Evolutionary conservation across 2,888 invertebrate genomes (phyloP).

Genomic region (Hypselothyrea guttata): DNA sequence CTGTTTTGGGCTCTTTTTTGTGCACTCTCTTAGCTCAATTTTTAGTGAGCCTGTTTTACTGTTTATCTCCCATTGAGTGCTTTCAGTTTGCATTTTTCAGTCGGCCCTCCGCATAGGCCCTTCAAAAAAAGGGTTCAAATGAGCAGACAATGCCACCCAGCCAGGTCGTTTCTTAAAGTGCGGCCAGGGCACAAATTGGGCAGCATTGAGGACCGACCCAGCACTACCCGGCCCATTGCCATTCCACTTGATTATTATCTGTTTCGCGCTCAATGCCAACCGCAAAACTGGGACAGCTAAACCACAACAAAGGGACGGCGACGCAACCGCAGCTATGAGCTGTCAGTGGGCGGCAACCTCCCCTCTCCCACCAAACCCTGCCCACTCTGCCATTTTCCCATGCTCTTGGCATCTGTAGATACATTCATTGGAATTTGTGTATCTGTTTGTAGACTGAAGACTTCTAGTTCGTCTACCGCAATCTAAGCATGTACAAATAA

Average conservation of each 20-base stretch:
- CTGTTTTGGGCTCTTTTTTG: not conserved
- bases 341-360: slow-evolving; percentile 6
- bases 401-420: slow-evolving; percentile 8
- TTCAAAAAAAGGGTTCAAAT: slow-evolving; percentile 49
- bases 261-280: slow-evolving; percentile 32
- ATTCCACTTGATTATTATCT: slow-evolving; percentile 23
- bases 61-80: slow-evolving; percentile 58
- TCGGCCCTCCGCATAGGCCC: slow-evolving; percentile 22
- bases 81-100: slow-evolving; percentile 16
- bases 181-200: slow-evolving; percentile 4
- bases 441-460: slow-evolving; percentile 3
- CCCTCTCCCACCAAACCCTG: too few species aligned
- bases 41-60: slow-evolving; percentile 11
- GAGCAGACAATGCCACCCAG: slow-evolving; percentile 39
- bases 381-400: too few species aligned
- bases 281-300: slow-evolving; percentile 19
- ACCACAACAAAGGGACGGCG: too few species aligned
- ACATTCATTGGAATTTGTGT: slow-evolving; percentile 22
- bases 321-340: slow-evolving; percentile 53
- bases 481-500: slow-evolving; percentile 6
- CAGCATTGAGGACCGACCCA: not conserved
- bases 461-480: slow-evolving; percentile 2
- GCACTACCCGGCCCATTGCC: not conserved
- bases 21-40: slow-evolving; percentile 14
- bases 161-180: slow-evolving; percentile 4